These are phyloP conservation scores for Xestia ashworthii DNA, from an alignment of 2,888 invertebrate genomes.

Conservation along the genomic window DNA sequence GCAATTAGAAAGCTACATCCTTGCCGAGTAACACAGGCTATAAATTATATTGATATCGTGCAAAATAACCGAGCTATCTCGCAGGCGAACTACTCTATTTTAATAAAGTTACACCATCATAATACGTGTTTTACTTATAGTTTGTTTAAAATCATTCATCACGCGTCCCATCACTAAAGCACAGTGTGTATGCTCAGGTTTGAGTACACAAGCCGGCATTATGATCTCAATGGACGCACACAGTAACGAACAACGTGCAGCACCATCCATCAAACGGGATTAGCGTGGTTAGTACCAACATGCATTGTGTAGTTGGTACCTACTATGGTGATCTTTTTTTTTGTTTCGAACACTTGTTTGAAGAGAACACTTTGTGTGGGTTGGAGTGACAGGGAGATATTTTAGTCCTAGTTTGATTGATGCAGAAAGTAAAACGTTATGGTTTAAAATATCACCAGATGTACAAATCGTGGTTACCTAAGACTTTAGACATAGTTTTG, in stretches of 20 bases:
- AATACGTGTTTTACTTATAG: background rate
- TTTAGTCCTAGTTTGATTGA: background rate
- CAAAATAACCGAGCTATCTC: no score
- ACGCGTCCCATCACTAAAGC: constrained; percentile 34
- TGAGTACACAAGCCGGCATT: constrained; percentile 38
- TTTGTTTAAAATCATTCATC: background rate
- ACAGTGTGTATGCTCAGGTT: constrained; percentile 26
- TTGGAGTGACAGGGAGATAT: background rate
- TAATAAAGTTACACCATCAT: background rate
- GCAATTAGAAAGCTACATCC: no score
- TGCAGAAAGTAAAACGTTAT: background rate
- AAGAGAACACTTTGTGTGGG: background rate
- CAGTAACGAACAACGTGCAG: constrained; percentile 42
- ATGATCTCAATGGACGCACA: constrained; percentile 44
- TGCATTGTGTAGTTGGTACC: constrained; percentile 23
- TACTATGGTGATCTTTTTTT: constrained; percentile 8
- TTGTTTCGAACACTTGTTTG: background rate
- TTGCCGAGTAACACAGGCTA: no score
- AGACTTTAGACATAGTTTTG: no score
- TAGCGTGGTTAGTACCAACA: constrained; percentile 34
- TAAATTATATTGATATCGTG: no score
- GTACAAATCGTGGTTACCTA: no score
- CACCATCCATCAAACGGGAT: constrained; percentile 61
- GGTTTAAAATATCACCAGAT: no score
- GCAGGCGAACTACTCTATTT: no score